Conservation (phyloP, 2,113 vertebrate species). For the Australoheros scitulus region DNA sequence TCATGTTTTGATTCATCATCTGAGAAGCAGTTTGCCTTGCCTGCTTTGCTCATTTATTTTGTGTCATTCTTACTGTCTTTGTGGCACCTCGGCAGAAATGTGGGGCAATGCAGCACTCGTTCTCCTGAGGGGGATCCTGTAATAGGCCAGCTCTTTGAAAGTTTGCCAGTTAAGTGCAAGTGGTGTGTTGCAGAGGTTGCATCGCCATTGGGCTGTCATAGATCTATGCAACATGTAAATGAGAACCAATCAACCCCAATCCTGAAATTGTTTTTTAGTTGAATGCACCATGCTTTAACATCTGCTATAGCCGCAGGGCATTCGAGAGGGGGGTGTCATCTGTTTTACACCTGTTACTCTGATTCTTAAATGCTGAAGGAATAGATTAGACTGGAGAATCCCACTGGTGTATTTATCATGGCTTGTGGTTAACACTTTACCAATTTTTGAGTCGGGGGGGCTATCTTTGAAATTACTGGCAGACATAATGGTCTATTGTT, state of each 20-base stretch:
- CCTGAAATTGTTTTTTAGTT: neutral
- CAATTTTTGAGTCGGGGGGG: neutral
- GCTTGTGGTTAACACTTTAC: neutral
- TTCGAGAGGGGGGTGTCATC: neutral
- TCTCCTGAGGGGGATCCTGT: conserved; percentile 29
- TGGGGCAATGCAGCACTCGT: conserved; percentile 37
- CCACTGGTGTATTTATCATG: conserved; percentile 1
- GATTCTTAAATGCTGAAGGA: conserved; percentile 1
- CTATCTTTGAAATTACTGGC: neutral
- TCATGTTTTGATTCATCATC: conserved; percentile 15
- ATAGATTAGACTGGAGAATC: neutral
- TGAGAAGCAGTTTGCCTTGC: neutral
- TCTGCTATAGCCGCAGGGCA: neutral
- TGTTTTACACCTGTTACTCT: conserved; percentile 9
- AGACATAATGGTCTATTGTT: too few relatives aligned
- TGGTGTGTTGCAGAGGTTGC: neutral
- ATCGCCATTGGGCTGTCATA: neutral
- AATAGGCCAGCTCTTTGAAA: conserved; percentile 54
- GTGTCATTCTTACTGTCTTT: conserved; percentile 5
- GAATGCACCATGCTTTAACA: neutral
- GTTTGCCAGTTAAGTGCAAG: conserved; percentile 31
- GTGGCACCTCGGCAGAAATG: conserved; percentile 35
- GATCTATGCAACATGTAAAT: neutral
- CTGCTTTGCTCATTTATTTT: neutral
- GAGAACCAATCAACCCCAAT: neutral